A percentile compares a stretch with the other conserved stretches of the same genome.
Conservation (phyloP, 2,797 vertebrate genomes). For the Enteromius argenteus region DNA sequence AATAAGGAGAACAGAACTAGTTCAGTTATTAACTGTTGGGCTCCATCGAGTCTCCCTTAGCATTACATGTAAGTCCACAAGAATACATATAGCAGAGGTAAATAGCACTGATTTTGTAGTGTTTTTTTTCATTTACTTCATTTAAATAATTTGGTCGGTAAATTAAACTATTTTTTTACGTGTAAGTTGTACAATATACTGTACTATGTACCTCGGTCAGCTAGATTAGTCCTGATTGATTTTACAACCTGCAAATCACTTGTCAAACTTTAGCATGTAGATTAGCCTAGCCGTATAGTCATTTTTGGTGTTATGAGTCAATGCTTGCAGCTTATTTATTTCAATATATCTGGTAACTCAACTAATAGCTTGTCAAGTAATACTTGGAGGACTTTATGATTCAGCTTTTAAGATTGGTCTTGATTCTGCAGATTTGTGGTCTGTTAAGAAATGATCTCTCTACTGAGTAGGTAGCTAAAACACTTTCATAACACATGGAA, state of each 20-base stretch:
- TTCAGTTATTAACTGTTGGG: neutral
- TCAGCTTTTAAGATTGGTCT: neutral
- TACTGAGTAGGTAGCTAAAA: neutral
- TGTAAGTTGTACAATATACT: neutral
- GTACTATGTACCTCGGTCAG: neutral
- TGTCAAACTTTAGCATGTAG: neutral
- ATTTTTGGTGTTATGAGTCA: neutral
- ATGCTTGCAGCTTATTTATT: neutral
- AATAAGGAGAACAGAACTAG: neutral
- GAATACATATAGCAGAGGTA: neutral
- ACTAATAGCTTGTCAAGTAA: neutral
- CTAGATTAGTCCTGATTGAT: neutral
- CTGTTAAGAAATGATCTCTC: neutral
- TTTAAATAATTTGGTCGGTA: neutral
- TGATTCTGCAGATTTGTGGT: neutral
- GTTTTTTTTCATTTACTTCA: neutral
- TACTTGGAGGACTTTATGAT: neutral
- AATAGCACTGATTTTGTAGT: neutral
- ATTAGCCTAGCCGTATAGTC: neutral
- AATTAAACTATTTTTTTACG: neutral
- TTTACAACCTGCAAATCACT: neutral
- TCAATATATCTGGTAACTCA: neutral
- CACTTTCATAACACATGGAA: neutral
- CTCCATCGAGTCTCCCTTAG: neutral
- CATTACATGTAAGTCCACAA: neutral